Conservation (phyloP, 2,797 vertebrate genomes). For the Poliocrania exsul region DNA sequence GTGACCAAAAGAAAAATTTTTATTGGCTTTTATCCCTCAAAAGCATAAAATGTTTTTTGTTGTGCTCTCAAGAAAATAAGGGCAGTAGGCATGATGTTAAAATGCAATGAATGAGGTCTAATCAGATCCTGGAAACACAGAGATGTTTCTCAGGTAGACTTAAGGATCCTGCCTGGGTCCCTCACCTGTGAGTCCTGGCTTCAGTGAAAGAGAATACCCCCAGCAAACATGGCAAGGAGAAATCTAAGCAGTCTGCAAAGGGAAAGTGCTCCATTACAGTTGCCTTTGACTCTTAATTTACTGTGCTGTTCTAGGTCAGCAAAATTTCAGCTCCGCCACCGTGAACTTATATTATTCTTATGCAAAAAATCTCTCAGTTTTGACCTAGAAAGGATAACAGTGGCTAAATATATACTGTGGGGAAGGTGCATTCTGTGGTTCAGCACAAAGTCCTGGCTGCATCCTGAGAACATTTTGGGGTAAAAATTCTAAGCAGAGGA, state of each 20-base stretch:
- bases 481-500: neutral
- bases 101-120: neutral
- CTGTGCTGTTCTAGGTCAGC: neutral
- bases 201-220: neutral
- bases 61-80: neutral
- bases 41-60: neutral
- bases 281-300: neutral
- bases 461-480: neutral
- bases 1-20: neutral
- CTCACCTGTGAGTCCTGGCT: neutral
- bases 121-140: neutral
- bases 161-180: neutral
- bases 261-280: neutral
- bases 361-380: neutral
- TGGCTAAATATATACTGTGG: neutral
- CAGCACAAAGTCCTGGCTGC: neutral
- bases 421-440: neutral
- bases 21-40: neutral
- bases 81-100: neutral
- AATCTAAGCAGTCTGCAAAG: neutral
- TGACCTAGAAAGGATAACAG: neutral
- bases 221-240: neutral
- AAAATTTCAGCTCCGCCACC: neutral
- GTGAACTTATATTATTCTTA: neutral
- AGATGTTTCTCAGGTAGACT: neutral